Conservation (phyloP, 1,140 invertebrate species). For the Lerema accius region DNA sequence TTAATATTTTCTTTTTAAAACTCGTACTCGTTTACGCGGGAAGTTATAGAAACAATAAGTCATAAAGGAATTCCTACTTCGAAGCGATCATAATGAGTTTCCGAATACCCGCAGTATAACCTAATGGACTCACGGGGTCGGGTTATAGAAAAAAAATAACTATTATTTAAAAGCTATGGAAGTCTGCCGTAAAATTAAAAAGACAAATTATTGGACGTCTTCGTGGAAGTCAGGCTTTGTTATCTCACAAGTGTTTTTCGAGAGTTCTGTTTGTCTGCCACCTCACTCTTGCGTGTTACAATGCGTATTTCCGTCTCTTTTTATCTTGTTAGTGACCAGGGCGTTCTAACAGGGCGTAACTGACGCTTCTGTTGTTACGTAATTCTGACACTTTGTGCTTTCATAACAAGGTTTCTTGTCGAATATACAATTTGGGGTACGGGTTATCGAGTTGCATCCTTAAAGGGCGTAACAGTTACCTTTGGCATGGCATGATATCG, state of each 20-base stretch:
- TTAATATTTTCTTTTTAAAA: constrained; percentile 43
- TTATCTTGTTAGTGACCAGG: constrained; percentile 72
- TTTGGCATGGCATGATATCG: constrained; percentile 63
- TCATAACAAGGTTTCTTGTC: constrained; percentile 77
- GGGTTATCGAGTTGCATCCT: constrained; percentile 56
- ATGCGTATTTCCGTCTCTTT: constrained; percentile 59
- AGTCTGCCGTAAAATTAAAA: constrained; percentile 81
- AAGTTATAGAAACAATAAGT: constrained; percentile 71
- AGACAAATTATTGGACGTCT: constrained; percentile 82
- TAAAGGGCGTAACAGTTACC: constrained; percentile 72
- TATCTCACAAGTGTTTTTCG: constrained; percentile 82
- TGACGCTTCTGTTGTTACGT: constrained; percentile 74
- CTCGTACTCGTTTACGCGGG: constrained; percentile 45
- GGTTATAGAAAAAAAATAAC: constrained; percentile 67
- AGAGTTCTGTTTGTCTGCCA: constrained; percentile 74
- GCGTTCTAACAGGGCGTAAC: constrained; percentile 77
- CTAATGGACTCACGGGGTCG: constrained; percentile 71
- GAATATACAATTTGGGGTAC: constrained; percentile 51
- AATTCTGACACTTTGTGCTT: constrained; percentile 77
- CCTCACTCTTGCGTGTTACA: constrained; percentile 50
- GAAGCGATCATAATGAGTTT: constrained; percentile 70
- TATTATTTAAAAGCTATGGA: constrained; percentile 78
- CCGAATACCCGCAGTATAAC: constrained; percentile 59
- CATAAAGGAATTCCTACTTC: constrained; percentile 71
- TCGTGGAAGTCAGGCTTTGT: constrained; percentile 81